phyloP scores from a whole-genome alignment of 2,113 vertebrate genomes.

The Ophthalmolycus amberensis region DNA sequence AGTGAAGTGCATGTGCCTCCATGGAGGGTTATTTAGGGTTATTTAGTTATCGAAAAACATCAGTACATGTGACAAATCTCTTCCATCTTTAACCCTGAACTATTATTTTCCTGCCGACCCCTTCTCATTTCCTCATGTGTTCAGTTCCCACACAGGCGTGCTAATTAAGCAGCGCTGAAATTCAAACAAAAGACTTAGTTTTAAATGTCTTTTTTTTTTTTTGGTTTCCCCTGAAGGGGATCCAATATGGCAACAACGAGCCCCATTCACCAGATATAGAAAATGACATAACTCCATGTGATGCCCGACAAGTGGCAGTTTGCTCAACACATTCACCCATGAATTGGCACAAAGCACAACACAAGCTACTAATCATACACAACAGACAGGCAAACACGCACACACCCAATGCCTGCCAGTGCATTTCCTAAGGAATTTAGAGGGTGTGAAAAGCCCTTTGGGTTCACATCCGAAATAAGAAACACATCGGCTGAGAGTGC shows the following conservation, averaged over 20 bases:
- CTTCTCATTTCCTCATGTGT: constrained; percentile 33
- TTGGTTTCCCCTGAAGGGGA: constrained; percentile 46
- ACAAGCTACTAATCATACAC: constrained; percentile 21
- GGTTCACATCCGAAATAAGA: constrained; percentile 26
- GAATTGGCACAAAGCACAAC: constrained; percentile 25
- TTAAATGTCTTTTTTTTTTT: constrained; percentile 49
- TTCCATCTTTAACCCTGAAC: constrained; percentile 1
- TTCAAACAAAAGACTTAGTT: constrained; percentile 37
- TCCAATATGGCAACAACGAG: constrained; percentile 64
- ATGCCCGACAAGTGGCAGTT: constrained; percentile 54
- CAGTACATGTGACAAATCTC: neutral
- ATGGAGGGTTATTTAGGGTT: neutral
- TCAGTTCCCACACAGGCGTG: constrained; percentile 25
- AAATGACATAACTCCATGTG: constrained; percentile 65
- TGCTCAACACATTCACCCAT: constrained; percentile 58
- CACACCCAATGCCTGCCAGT: constrained; percentile 13
- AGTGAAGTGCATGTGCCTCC: neutral
- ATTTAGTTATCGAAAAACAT: constrained; percentile 3
- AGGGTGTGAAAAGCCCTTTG: constrained; percentile 42
- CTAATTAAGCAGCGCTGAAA: constrained; percentile 29
- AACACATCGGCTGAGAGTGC: constrained; percentile 21
- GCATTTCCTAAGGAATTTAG: constrained; percentile 38
- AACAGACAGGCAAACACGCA: constrained; percentile 12
- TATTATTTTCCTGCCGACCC: neutral
- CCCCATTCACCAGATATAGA: constrained; percentile 61